Percentiles rank a stretch among this genome's conserved stretches.
Conservation (phyloP, 2,888 invertebrate genomes). For the Oscheius sp. region DNA sequence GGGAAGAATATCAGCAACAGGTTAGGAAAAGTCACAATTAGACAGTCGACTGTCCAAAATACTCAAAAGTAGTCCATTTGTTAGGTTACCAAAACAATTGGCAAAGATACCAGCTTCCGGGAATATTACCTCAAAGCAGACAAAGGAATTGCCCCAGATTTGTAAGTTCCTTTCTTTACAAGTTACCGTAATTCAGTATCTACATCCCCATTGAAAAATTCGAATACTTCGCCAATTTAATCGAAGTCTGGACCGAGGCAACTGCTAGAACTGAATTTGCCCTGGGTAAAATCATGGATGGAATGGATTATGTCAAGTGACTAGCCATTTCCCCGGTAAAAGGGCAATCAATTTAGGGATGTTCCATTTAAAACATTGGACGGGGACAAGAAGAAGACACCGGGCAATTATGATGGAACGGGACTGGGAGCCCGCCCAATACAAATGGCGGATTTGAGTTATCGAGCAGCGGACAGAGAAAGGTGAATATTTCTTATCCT, state of each 20-base stretch:
- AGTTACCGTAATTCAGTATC: background rate
- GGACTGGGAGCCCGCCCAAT: too few relatives aligned
- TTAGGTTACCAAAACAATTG: background rate
- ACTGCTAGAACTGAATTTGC: too few relatives aligned
- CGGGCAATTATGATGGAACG: too few relatives aligned
- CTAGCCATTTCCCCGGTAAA: too few relatives aligned
- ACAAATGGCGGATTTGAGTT: too few relatives aligned
- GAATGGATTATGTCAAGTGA: background rate
- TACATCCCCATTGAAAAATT: background rate
- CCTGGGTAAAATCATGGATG: background rate
- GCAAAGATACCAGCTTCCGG: too few relatives aligned
- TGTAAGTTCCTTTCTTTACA: background rate
- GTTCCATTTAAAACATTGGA: too few relatives aligned
- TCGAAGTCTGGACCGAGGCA: conserved; percentile 1
- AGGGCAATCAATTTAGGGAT: too few relatives aligned
- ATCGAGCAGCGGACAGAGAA: too few relatives aligned
- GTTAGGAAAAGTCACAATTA: background rate
- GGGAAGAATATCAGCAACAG: conserved; percentile 19
- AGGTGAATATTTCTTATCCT: too few relatives aligned
- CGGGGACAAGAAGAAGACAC: too few relatives aligned
- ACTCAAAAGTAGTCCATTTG: background rate
- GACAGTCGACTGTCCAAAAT: background rate
- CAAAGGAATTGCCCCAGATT: background rate
- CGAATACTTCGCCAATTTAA: conserved; percentile 1
- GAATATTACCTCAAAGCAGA: too few relatives aligned